A percentile compares a stretch with the other conserved stretches of the same genome.
Evolutionary conservation across 1,140 invertebrate genomes (phyloP).

Genomic region (Trachelipus rathkii): DNA sequence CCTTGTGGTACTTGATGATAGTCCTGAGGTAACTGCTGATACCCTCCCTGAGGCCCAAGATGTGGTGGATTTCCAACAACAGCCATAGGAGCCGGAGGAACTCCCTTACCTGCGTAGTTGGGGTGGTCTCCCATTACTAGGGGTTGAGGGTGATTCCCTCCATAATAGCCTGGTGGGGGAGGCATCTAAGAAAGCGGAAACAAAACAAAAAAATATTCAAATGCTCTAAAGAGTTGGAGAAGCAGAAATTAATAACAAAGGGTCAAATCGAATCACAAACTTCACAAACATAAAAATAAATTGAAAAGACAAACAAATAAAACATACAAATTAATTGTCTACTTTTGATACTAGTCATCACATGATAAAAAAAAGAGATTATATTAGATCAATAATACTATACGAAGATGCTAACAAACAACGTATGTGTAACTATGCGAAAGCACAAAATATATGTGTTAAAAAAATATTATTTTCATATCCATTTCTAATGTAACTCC

Average conservation of each 20-base stretch:
- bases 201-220: constrained; percentile 10
- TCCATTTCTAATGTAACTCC: no score
- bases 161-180: constrained; percentile 39
- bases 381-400: no score
- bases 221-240: background rate
- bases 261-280: background rate
- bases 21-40: constrained; percentile 34
- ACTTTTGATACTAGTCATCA: no score
- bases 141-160: constrained; percentile 30
- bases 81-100: constrained; percentile 19
- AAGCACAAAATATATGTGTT: no score
- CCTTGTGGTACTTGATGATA: constrained; percentile 44
- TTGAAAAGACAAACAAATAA: background rate
- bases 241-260: background rate
- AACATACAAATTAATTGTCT: no score
- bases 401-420: no score
- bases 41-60: constrained; percentile 32
- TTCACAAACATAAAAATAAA: background rate
- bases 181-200: constrained; percentile 36
- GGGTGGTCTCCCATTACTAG: constrained; percentile 38
- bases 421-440: no score
- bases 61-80: constrained; percentile 9
- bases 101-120: constrained; percentile 32
- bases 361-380: no score
- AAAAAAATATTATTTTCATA: no score